Percentiles rank a stretch among this genome's conserved stretches.
Evolutionary conservation across 2,888 invertebrate genomes (phyloP).

Genomic region (Heterodera filipjevi): DNA sequence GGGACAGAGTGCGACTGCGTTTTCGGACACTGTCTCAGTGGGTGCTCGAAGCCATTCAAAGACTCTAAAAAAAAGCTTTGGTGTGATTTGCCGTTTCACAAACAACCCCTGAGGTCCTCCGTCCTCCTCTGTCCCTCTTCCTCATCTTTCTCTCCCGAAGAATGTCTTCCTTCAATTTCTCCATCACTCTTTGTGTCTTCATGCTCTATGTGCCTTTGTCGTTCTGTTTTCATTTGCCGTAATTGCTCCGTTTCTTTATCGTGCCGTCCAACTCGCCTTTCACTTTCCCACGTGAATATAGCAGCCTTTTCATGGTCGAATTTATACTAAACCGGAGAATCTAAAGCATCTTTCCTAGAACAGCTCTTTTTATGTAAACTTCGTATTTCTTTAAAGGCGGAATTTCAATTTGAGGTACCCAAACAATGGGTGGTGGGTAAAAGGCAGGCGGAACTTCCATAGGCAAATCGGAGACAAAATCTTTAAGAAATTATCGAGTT

Average conservation of each 20-base stretch:
- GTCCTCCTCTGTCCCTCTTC: background rate
- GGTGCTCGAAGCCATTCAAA: background rate
- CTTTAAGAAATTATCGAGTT: too few relatives aligned
- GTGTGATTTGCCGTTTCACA: background rate
- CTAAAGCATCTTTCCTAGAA: background rate
- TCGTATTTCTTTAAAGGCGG: conserved; percentile 28
- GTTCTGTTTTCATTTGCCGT: conserved; percentile 5
- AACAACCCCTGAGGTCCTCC: background rate
- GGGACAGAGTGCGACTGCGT: background rate
- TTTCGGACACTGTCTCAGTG: background rate
- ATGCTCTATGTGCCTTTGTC: conserved; percentile 12
- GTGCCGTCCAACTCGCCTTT: conserved; percentile 1
- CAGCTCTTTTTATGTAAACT: conserved; percentile 11
- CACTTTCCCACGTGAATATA: conserved; percentile 30
- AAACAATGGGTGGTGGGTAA: conserved; percentile 42
- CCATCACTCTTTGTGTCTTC: background rate
- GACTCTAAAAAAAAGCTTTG: background rate
- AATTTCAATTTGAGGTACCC: conserved; percentile 35
- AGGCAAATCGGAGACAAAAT: conserved; percentile 43
- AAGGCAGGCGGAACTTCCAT: conserved; percentile 45
- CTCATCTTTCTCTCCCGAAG: background rate
- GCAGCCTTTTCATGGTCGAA: conserved; percentile 35
- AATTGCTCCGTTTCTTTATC: background rate
- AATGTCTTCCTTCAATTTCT: background rate
- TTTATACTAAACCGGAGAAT: conserved; percentile 33